Conservation (phyloP, 2,113 vertebrate species). For the Dendrocopos noguchii region DNA sequence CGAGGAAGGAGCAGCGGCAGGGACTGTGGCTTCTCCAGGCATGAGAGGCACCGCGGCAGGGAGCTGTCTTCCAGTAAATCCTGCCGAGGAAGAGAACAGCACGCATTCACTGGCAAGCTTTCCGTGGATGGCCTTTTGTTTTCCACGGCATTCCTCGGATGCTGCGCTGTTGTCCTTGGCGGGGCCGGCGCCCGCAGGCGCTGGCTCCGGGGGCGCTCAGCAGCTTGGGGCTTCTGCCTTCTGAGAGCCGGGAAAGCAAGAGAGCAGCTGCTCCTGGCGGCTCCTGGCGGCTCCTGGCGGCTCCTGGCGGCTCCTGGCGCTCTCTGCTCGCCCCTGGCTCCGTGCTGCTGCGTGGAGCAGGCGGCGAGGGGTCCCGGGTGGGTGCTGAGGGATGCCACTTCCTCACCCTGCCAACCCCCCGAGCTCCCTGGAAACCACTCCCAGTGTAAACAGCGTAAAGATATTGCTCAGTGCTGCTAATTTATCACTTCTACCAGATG, state of each 20-base stretch:
- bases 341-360: neutral
- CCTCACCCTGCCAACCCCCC: constrained; percentile 55
- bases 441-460: constrained; percentile 52
- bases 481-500: constrained; percentile 70
- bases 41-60: constrained; percentile 33
- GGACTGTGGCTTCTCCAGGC: constrained; percentile 43
- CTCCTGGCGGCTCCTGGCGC: neutral
- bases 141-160: neutral
- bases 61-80: constrained; percentile 41
- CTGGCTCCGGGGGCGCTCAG: constrained; percentile 13
- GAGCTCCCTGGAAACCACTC: constrained; percentile 57
- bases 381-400: constrained; percentile 43
- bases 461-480: constrained; percentile 49
- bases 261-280: constrained; percentile 37
- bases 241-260: constrained; percentile 33
- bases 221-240: constrained; percentile 21
- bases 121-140: constrained; percentile 39
- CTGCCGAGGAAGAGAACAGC: neutral
- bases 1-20: constrained; percentile 4
- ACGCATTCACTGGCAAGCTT: constrained; percentile 22
- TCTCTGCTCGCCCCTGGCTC: constrained; percentile 2
- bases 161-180: constrained; percentile 35
- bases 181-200: neutral
- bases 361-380: constrained; percentile 25
- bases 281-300: neutral